Evolutionary conservation across 64 coral and sea anemone genomes (phyloP).

Genomic region (Acropora yongei): DNA sequence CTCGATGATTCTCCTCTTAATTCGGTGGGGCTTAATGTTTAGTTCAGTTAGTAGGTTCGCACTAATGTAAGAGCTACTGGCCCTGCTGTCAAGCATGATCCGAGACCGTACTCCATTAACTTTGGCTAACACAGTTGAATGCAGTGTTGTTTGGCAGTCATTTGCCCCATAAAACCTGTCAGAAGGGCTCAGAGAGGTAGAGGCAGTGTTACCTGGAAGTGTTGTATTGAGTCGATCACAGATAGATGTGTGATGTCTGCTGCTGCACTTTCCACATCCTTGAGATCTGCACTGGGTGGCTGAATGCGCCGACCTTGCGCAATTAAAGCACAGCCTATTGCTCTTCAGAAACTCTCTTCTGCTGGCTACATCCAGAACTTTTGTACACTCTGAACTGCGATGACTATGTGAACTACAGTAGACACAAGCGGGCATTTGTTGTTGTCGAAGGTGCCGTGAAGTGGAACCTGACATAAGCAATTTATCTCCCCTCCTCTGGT

Average conservation of each 20-base stretch:
- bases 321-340: conserved; percentile 60
- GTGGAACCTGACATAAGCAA: neutral
- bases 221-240: neutral
- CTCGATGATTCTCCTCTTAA: conserved; percentile 64
- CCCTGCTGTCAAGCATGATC: conserved; percentile 72
- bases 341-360: conserved; percentile 33
- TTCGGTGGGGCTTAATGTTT: conserved; percentile 1
- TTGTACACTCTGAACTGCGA: conserved; percentile 32
- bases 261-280: conserved; percentile 11
- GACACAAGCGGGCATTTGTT: conserved; percentile 26
- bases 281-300: conserved; percentile 33
- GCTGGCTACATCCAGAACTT: conserved; percentile 49
- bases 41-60: conserved; percentile 36
- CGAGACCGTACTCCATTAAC: conserved; percentile 60
- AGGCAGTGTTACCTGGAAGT: neutral
- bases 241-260: conserved; percentile 16
- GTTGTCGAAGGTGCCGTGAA: neutral
- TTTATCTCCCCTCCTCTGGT: neutral
- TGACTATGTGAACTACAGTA: conserved; percentile 44
- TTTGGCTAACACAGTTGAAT: conserved; percentile 51
- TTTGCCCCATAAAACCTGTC: conserved; percentile 15
- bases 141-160: conserved; percentile 30
- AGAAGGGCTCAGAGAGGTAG: conserved; percentile 11
- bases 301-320: neutral
- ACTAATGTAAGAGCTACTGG: conserved; percentile 76